phyloP scores from a whole-genome alignment of 2,888 invertebrate genomes.

The Stenurella melanura region DNA sequence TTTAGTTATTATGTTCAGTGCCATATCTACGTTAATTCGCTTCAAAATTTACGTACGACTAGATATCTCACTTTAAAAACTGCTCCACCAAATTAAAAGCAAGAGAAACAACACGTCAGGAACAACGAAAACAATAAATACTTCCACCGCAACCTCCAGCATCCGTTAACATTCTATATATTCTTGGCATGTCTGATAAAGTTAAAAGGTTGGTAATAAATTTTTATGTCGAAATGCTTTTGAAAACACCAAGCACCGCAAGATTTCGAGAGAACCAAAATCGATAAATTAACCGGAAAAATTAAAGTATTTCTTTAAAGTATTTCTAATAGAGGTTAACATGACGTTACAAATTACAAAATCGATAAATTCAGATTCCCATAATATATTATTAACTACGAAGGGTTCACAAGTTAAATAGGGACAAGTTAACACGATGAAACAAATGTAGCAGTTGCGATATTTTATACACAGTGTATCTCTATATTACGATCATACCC shows the following conservation, averaged over 20 bases:
- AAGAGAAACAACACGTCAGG: background rate
- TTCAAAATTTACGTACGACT: too few species aligned
- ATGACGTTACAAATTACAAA: too few species aligned
- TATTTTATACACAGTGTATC: too few species aligned
- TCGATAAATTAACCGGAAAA: background rate
- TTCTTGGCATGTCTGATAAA: background rate
- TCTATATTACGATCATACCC: too few species aligned
- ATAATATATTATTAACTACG: too few species aligned
- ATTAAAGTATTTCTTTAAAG: background rate
- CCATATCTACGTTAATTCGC: too few species aligned
- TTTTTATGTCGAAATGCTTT: background rate
- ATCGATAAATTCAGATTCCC: too few species aligned
- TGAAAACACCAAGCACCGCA: background rate
- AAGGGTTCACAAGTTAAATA: too few species aligned
- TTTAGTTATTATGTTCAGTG: too few species aligned
- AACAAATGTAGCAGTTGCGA: too few species aligned
- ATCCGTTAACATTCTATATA: slow-evolving; percentile 3
- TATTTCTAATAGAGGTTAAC: too few species aligned
- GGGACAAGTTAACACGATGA: too few species aligned
- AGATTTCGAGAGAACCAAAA: background rate
- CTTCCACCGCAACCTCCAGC: background rate
- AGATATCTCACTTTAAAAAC: background rate
- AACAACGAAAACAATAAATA: slow-evolving; percentile 2
- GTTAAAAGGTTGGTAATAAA: background rate
- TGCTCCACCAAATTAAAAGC: background rate